These are phyloP conservation scores for Lysandra bellargus DNA, from an alignment of 2,888 invertebrate genomes.

Conservation along the genomic window DNA sequence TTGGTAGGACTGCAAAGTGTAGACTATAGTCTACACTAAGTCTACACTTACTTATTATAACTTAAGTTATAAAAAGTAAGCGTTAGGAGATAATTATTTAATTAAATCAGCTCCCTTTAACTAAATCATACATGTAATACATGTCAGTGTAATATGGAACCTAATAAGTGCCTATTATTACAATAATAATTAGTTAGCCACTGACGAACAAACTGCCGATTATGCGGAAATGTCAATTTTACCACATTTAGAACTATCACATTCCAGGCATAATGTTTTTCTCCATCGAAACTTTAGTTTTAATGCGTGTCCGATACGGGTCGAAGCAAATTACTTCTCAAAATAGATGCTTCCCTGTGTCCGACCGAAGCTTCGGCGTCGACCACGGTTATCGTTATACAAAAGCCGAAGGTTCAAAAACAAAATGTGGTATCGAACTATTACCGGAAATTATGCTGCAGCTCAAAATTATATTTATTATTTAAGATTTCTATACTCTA, in stretches of 20 bases:
- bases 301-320: constrained; percentile 26
- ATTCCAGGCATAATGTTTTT: constrained; percentile 19
- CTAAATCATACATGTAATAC: too few relatives aligned
- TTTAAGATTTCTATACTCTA: too few relatives aligned
- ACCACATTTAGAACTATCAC: not conserved
- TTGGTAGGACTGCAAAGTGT: not conserved
- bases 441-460: too few relatives aligned
- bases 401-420: too few relatives aligned
- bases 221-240: not conserved
- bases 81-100: too few relatives aligned
- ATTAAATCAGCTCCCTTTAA: too few relatives aligned
- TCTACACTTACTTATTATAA: too few relatives aligned
- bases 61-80: too few relatives aligned
- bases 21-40: not conserved
- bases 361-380: not conserved
- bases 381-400: too few relatives aligned
- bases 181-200: not conserved
- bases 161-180: not conserved
- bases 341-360: constrained; percentile 17
- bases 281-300: constrained; percentile 15
- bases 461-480: too few relatives aligned
- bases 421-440: too few relatives aligned
- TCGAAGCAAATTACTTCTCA: constrained; percentile 21
- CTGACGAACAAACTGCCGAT: not conserved
- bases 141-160: not conserved